Percentiles rank a stretch among this genome's conserved stretches.
phyloP scores from a whole-genome alignment of 2,113 vertebrate species.

The Neolamprologus sp. region DNA sequence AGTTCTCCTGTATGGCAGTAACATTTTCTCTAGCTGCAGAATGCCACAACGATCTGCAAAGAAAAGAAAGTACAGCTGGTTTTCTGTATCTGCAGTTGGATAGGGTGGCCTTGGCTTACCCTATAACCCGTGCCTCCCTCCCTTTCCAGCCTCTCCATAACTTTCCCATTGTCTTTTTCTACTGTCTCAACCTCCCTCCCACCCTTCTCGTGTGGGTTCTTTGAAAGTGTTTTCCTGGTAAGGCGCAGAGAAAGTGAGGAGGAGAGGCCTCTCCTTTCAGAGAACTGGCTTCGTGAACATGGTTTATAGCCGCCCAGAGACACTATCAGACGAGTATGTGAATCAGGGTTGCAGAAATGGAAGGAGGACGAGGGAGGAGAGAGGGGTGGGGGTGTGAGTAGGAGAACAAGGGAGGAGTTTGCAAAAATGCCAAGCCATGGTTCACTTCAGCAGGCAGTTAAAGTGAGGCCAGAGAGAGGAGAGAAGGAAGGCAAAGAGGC shows the following conservation, averaged over 20 bases:
- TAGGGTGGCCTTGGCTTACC: constrained; percentile 25
- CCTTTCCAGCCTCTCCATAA: constrained; percentile 40
- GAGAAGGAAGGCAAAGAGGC: neutral
- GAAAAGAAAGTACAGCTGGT: constrained; percentile 49
- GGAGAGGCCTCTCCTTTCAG: constrained; percentile 63
- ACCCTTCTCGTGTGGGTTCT: constrained; percentile 32
- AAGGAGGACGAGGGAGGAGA: neutral
- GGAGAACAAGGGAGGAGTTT: constrained; percentile 53
- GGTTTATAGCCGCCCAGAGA: constrained; percentile 67
- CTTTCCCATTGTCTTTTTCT: constrained; percentile 44
- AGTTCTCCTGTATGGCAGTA: neutral
- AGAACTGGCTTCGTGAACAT: constrained; percentile 62
- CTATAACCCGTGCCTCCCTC: neutral
- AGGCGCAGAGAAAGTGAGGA: constrained; percentile 30
- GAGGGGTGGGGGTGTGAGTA: neutral
- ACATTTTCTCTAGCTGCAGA: constrained; percentile 1
- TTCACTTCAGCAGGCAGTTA: constrained; percentile 71
- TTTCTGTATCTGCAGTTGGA: constrained; percentile 45
- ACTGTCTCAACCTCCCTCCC: constrained; percentile 12
- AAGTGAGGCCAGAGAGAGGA: constrained; percentile 64
- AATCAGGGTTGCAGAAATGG: constrained; percentile 32
- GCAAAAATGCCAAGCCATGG: constrained; percentile 69
- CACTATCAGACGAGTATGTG: constrained; percentile 62
- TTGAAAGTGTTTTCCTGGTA: constrained; percentile 67
- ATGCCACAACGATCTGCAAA: neutral